Evolutionary conservation across 1,140 invertebrate species (phyloP), one percentile per base, ranked within the genome.

Genomic region (Eriosoma lanigerum): DNA sequence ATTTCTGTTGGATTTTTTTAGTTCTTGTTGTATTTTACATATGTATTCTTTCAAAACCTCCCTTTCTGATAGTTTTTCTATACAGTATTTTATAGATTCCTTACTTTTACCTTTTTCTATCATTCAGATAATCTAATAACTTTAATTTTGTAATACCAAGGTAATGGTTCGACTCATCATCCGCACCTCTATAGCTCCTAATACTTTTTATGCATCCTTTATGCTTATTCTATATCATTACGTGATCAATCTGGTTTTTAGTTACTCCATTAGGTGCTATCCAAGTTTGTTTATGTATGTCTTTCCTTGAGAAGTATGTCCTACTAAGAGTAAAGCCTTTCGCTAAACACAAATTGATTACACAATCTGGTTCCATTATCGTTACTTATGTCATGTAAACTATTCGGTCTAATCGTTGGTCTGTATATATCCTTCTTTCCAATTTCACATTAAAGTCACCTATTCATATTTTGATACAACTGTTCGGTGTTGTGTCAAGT

Each of bases 171-270:
- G 56, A 60, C 0, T 60, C 56, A 4, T 19, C 21, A 12, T 60
- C 24, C 24, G 21, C 56, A 9, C 9, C 21, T 60, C 21, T 60
- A 60, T 60, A 60, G 13, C 56, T 60, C 21, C 56, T 44, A 50
- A 83, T 81, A 68, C 82, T 64, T 44, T 46, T 62, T 3, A n/a
- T 64, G 17, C 29, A 38, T 38, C 32, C 26, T 64, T 64, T 64
- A 17, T 64, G 60, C 4, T 38, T 64, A 64, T 64, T 38, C 17
- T 64, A 4, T 64, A 38, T 64, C 29, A 64, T 44, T n/a, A 64
- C 17, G 29, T 64, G 29, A 17, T 58, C 56, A 58, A 68, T 68
- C 15, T 68, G 38, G 5, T 46, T 26, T 21, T 68, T 48, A 1
- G 38, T 44, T 44, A 68, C 21, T 21, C 44, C 17, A 24, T 68